Base-by-base conservation (phyloP, 64 coral and sea anemone species). In the Porites lutea region DNA sequence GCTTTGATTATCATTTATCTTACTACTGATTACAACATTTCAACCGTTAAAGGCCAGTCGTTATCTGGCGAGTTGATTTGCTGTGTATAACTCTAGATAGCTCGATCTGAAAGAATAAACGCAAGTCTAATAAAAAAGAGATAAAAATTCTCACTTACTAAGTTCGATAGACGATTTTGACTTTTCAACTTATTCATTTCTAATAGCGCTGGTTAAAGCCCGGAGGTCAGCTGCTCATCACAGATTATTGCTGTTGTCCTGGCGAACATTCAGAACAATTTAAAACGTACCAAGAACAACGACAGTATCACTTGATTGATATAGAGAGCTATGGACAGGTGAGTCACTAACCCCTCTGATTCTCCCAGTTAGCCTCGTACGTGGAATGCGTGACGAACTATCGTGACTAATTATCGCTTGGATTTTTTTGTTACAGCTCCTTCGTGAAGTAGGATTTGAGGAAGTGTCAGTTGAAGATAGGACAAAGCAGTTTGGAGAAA, bases 181-280 rank as follows among this genome's bases (percentile, higher is more conserved):
- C 54, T 57, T 9, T 57, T 71, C 15, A 48, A n/a, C 1, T 65
- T 4, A 82, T 3, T 65, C 4, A 48, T 49, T 63, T 6, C 19
- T 14, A 58, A 59, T 65, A 98, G 97, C 96, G 87, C 89, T 98
- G 97, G 97, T 70, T 98, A 8, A 96, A 98, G 69, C 97, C 97
- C 86, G 97, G 94, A 59, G 97, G 97, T 78, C 91, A 96, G 75
- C 71, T 98, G 15, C 83, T 98, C 47, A 93, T 98, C 51, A 93
- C 97, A 88, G 97, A 98, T 73, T 98, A 98, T 59, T 96, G 91
- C 59, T 96, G 97, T 88, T 57, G 91, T 78, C 16, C 82, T 9
- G 88, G 82, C 15, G 70, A 96, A 83, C 91, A 93, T 16, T 95
- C 90, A 4, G 94, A 98, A 2, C 79, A 79, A 65, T 98, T 98